A percentile compares a stretch with the other conserved stretches of the same genome.
These are phyloP conservation scores for Unio pictorum DNA, from an alignment of 2,888 invertebrate species.

Conservation along the genomic window DNA sequence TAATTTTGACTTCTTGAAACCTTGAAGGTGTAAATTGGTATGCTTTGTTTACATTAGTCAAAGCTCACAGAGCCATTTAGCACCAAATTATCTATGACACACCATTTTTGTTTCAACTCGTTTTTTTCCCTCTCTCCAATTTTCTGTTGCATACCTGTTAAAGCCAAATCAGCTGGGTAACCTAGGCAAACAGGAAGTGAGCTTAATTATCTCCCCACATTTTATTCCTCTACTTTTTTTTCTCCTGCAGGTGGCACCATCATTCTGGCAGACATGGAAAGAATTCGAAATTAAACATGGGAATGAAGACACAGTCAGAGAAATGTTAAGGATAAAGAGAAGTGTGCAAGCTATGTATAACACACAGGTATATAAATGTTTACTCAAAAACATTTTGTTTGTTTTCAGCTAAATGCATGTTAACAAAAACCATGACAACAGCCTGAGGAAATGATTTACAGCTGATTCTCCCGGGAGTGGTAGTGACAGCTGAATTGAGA, in stretches of 20 bases:
- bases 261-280: slow-evolving; percentile 99
- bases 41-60: no score
- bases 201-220: not conserved
- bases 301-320: slow-evolving; percentile 99
- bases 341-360: slow-evolving; percentile 98
- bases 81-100: no score
- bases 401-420: not conserved
- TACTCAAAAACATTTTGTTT: slow-evolving; percentile 69
- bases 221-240: slow-evolving; percentile 2
- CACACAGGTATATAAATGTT: slow-evolving; percentile 89
- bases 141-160: no score
- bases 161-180: not conserved
- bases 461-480: no score
- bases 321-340: slow-evolving; percentile 97
- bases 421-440: no score
- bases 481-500: no score
- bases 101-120: no score
- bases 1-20: no score
- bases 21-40: no score
- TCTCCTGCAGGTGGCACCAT: slow-evolving; percentile 68
- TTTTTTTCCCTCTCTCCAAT: no score
- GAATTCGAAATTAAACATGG: slow-evolving; percentile 99
- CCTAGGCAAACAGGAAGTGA: not conserved
- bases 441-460: no score
- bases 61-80: no score